Conservation (phyloP, 2,797 vertebrate species). For the Crocodylus rhombifer region DNA sequence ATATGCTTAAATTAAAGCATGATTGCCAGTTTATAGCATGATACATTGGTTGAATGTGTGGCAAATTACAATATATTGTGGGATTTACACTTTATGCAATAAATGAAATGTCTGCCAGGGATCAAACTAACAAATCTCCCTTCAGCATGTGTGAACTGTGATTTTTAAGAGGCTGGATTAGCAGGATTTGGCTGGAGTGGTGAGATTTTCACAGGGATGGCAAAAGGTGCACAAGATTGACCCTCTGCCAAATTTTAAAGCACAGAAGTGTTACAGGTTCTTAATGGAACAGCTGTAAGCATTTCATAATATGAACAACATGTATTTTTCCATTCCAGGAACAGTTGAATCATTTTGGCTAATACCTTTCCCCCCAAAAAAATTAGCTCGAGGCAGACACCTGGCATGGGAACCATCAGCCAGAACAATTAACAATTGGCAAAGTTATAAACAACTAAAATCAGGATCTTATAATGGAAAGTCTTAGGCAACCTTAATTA, state of each 20-base stretch:
- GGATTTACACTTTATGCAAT: too few species aligned
- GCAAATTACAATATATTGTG: too few species aligned
- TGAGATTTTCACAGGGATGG: not conserved
- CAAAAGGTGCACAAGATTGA: not conserved
- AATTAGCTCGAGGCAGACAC: not conserved
- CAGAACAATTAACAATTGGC: not conserved
- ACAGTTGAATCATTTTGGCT: not conserved
- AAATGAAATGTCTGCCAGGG: too few species aligned
- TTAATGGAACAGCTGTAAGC: not conserved
- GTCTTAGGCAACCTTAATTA: not conserved
- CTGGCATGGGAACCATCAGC: not conserved
- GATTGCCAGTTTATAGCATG: too few species aligned
- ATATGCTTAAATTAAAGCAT: too few species aligned
- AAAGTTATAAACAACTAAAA: not conserved
- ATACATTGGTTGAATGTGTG: too few species aligned
- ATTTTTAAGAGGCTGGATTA: not conserved
- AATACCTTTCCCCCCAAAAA: not conserved
- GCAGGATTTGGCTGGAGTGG: not conserved
- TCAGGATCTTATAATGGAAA: not conserved
- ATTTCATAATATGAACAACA: not conserved
- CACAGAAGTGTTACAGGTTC: not conserved
- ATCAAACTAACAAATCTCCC: not conserved
- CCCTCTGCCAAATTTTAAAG: conserved; percentile 25
- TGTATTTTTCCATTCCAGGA: not conserved
- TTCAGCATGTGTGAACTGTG: not conserved